Conservation (phyloP, 2,888 invertebrate genomes). For the Taenaris catops region DNA sequence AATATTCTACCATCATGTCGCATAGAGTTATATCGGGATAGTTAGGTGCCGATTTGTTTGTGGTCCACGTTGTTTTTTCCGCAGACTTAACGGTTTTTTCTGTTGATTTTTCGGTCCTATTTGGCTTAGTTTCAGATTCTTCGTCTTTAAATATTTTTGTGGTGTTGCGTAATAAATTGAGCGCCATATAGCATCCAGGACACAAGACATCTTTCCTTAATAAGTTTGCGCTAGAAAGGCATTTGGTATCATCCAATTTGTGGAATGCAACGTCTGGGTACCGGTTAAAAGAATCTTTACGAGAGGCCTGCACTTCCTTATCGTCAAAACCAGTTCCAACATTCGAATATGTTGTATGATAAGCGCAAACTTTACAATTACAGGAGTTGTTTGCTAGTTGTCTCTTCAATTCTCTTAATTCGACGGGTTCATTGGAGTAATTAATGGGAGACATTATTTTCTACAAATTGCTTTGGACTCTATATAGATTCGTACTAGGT, state of each 20-base stretch:
- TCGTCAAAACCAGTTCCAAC: background rate
- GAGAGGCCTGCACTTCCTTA: constrained; percentile 13
- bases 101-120: constrained; percentile 39
- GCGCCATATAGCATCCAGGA: constrained; percentile 41
- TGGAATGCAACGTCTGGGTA: background rate
- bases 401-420: constrained; percentile 42
- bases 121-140: constrained; percentile 36
- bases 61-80: constrained; percentile 37
- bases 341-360: constrained; percentile 2
- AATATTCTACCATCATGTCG: constrained; percentile 20
- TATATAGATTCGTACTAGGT: background rate
- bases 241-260: background rate
- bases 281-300: background rate
- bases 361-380: constrained; percentile 31
- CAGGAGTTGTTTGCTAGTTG: constrained; percentile 45
- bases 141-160: constrained; percentile 47
- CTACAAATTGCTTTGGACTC: constrained; percentile 15
- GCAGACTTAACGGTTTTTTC: constrained; percentile 24
- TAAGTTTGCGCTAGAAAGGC: background rate
- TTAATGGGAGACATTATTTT: constrained; percentile 15
- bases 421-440: constrained; percentile 34
- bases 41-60: constrained; percentile 21
- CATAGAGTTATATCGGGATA: constrained; percentile 11
- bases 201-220: constrained; percentile 33
- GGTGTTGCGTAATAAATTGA: constrained; percentile 34